Evolutionary conservation across 2,888 invertebrate genomes (phyloP), one percentile per base, ranked within the genome.

Genomic region (Rhabditoides inermis): DNA sequence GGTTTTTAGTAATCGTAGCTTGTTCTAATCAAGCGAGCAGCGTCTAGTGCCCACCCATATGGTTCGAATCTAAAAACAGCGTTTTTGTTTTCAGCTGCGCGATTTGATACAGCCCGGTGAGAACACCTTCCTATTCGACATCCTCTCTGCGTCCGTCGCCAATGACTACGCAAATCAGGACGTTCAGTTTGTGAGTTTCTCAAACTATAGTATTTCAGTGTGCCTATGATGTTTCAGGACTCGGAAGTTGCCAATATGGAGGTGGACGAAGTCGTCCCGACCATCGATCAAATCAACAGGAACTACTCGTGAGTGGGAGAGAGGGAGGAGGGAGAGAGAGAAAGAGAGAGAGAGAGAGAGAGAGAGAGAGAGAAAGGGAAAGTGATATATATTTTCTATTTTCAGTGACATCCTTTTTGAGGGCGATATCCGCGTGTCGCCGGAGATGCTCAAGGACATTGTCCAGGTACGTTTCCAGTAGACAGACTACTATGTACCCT

Each of bases 341-440:
- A n/a, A n/a, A n/a, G n/a, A n/a, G n/a, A n/a, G n/a, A n/a, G n/a
- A n/a, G n/a, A n/a, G n/a, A n/a, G n/a, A n/a, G n/a, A n/a, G n/a
- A n/a, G n/a, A n/a, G 7, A 15, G 32, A 32, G 7, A 32, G 15
- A 10, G 7, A 32, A 32, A 7, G 32, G 15, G 15, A 7, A 15
- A 10, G 7, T 10, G 15, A 32, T 32, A 41, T 15, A 23, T 41
- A 20, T 23, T 41, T 10, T 6, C 6, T 39, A 18, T 23, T 22
- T 48, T 10, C 28, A 48, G 48, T 39, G 48, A 48, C 23, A 18
- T 48, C 6, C 39, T 48, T 25, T 48, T 48, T 39, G 48, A 48
- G 39, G 48, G 48, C 1, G 48, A 48, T 12, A 48, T 48, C 18
- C 48, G 48, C 23, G 25, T 48, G 2, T 18, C 27, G 10, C 39